phyloP scores from a whole-genome alignment of 2,888 invertebrate species.

The Heliconius ethilla region DNA sequence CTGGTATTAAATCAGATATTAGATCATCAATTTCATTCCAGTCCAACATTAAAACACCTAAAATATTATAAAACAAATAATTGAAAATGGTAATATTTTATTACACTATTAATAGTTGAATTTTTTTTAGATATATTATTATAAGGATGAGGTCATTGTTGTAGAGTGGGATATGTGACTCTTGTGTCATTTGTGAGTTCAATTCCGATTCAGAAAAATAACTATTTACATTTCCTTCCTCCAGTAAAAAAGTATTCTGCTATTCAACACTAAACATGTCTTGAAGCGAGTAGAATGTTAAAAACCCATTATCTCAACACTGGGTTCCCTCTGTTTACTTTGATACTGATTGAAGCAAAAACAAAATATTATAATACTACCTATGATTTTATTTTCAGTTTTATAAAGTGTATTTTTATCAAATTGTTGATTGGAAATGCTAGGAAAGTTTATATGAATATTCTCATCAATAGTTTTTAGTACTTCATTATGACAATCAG shows the following conservation, averaged over 20 bases:
- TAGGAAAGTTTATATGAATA: conserved; percentile 81
- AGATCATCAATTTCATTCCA: conserved; percentile 62
- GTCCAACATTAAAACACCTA: conserved; percentile 64
- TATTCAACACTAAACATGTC: no score
- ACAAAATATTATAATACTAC: conserved; percentile 46
- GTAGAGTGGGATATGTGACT: no score
- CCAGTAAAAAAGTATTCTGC: no score
- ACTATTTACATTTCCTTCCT: no score
- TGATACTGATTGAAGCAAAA: not conserved
- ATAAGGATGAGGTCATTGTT: no score
- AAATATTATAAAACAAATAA: conserved; percentile 43
- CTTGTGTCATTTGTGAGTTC: no score
- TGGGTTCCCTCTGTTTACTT: no score
- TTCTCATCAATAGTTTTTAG: conserved; percentile 84
- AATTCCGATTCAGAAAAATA: no score
- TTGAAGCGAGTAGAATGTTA: no score
- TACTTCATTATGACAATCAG: conserved; percentile 87
- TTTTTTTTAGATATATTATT: no score
- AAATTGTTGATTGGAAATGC: conserved; percentile 24
- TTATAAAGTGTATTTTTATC: conserved; percentile 46
- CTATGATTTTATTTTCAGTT: conserved; percentile 49
- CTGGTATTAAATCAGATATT: conserved; percentile 56
- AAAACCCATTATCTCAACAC: no score
- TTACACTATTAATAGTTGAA: not conserved
- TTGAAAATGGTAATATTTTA: not conserved